Conservation (phyloP, 2,797 vertebrate species). For the Limnodromus scolopaceus region DNA sequence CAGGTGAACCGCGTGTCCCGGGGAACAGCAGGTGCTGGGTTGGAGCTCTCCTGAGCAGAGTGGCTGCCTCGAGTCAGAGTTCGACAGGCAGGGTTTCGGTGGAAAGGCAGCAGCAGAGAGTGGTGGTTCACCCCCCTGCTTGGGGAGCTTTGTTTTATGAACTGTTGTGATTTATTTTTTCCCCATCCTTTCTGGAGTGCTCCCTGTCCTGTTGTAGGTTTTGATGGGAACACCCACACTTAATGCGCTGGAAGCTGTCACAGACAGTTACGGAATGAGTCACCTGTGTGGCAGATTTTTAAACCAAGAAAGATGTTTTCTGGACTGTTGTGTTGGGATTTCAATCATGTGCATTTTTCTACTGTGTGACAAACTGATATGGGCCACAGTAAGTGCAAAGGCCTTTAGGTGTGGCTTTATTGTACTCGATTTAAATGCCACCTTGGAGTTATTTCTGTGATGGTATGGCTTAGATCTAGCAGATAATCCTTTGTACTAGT, state of each 20-base stretch:
- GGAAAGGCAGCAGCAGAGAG: not conserved
- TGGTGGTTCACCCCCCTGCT: not conserved
- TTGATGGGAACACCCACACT: not conserved
- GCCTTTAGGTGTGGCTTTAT: not conserved
- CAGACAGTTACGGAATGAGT: not conserved
- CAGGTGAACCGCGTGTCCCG: fast-evolving
- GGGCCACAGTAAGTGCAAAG: not conserved
- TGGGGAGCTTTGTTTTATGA: not conserved
- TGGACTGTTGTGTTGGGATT: not conserved
- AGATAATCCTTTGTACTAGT: not conserved
- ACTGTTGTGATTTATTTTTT: not conserved
- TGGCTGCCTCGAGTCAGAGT: fast-evolving
- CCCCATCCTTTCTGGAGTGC: not conserved
- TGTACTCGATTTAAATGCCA: not conserved
- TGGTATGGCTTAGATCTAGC: not conserved
- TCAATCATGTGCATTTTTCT: not conserved
- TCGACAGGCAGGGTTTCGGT: fast-evolving
- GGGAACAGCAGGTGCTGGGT: not conserved
- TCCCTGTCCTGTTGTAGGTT: not conserved
- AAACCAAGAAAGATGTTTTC: not conserved
- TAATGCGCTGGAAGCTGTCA: not conserved
- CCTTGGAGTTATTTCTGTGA: not conserved
- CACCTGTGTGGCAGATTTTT: not conserved
- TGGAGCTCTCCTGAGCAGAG: not conserved
- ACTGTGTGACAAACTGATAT: not conserved